Percentiles rank a stretch among this genome's conserved stretches.
phyloP scores from a whole-genome alignment of 2,113 vertebrate genomes.

The Corythaeola cristata region DNA sequence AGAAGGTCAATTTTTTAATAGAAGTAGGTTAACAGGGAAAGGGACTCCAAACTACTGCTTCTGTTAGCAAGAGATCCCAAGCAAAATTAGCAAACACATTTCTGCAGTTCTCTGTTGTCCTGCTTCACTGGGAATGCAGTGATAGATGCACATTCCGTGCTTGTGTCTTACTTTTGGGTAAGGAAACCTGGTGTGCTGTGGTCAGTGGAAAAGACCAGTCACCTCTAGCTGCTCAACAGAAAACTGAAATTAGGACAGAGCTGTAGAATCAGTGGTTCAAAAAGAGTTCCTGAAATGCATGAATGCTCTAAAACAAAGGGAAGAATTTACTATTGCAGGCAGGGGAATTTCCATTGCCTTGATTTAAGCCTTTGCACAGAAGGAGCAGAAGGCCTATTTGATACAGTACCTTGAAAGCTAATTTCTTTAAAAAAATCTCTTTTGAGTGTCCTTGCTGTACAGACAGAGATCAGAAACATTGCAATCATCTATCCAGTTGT shows the following conservation, averaged over 20 bases:
- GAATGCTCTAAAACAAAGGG: constrained; percentile 46
- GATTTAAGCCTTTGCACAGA: background rate
- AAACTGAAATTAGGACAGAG: constrained; percentile 25
- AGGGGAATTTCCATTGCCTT: background rate
- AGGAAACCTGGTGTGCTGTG: background rate
- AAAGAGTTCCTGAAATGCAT: constrained; percentile 34
- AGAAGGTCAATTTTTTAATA: background rate
- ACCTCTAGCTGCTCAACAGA: background rate
- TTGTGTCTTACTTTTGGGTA: background rate
- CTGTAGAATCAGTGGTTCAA: background rate
- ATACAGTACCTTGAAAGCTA: background rate
- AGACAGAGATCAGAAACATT: background rate
- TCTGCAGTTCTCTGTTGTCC: background rate
- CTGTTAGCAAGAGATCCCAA: background rate
- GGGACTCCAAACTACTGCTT: background rate
- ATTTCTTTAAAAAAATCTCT: background rate
- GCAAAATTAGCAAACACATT: background rate
- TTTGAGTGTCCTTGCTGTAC: background rate
- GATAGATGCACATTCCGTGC: background rate
- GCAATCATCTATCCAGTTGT: background rate
- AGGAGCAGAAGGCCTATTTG: background rate
- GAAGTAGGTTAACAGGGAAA: background rate
- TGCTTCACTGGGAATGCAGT: background rate
- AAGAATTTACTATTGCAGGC: background rate
- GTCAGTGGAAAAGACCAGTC: background rate